These are phyloP conservation scores for Plestiodon gilberti DNA, from an alignment of 2,113 vertebrate species.

Conservation along the genomic window DNA sequence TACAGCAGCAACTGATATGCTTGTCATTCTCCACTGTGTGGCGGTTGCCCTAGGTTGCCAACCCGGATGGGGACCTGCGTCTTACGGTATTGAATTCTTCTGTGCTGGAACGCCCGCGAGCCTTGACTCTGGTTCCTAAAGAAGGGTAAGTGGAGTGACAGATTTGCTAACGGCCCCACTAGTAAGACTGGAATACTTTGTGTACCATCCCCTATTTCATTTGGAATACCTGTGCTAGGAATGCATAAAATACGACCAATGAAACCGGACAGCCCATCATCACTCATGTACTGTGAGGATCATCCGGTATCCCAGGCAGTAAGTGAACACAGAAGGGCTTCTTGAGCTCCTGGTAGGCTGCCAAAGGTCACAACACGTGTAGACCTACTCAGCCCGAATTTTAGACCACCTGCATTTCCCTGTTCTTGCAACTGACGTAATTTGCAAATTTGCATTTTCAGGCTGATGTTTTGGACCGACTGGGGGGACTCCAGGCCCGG, in stretches of 20 bases:
- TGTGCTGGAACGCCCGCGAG: slow-evolving; percentile 89
- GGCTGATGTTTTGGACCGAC: slow-evolving; percentile 99
- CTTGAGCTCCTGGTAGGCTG: too few relatives aligned
- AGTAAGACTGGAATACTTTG: neutral
- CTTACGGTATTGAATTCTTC: slow-evolving; percentile 90
- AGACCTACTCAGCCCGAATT: too few relatives aligned
- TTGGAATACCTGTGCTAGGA: too few relatives aligned
- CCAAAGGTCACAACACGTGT: too few relatives aligned
- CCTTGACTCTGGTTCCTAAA: slow-evolving; percentile 86
- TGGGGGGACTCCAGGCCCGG: slow-evolving; percentile 93
- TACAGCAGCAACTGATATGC: neutral
- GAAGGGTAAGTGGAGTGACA: slow-evolving; percentile 83
- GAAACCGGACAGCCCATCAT: too few relatives aligned
- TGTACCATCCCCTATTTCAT: neutral
- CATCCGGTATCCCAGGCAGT: too few relatives aligned
- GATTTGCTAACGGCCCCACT: neutral
- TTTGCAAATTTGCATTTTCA: slow-evolving; percentile 55
- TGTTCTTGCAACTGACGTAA: rapidly evolving
- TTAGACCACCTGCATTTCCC: neutral
- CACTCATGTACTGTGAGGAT: too few relatives aligned
- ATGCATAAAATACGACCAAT: too few relatives aligned
- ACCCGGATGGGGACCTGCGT: slow-evolving; percentile 91
- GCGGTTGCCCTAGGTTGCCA: slow-evolving; percentile 83
- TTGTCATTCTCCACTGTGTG: neutral
- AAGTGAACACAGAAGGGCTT: too few relatives aligned